Conservation (phyloP, 2,113 vertebrate genomes). For the Oreochromis niloticus region DNA sequence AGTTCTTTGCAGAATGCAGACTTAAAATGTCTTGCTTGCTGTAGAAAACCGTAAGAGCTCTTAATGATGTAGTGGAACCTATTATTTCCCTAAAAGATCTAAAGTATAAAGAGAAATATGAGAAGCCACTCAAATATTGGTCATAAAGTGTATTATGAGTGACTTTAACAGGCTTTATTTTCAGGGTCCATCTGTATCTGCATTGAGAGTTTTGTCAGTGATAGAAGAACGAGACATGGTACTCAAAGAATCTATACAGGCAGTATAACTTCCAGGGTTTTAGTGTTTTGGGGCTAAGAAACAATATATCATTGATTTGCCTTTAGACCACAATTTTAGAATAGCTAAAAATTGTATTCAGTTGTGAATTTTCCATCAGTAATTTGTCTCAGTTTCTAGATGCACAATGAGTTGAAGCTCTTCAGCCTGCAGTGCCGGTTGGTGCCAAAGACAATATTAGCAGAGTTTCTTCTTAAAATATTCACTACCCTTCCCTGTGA, state of each 20-base stretch:
- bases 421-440: neutral
- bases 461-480: neutral
- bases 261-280: neutral
- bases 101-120: neutral
- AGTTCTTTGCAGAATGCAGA: neutral
- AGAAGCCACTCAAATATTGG: neutral
- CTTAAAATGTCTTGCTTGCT: neutral
- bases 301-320: neutral
- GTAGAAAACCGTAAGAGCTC: neutral
- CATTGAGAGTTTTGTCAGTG: neutral
- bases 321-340: neutral
- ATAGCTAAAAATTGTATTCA: neutral
- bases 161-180: slow-evolving; percentile 2
- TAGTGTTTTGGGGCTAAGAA: neutral
- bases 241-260: neutral
- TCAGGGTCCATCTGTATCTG: neutral
- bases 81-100: slow-evolving; percentile 20
- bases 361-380: neutral
- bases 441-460: neutral
- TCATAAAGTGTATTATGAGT: neutral
- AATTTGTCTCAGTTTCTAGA: neutral
- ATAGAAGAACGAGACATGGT: neutral
- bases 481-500: fast-evolving
- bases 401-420: neutral
- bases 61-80: neutral